These are phyloP conservation scores for Cephus runcator DNA, from an alignment of 2,888 invertebrate species.

Conservation along the genomic window DNA sequence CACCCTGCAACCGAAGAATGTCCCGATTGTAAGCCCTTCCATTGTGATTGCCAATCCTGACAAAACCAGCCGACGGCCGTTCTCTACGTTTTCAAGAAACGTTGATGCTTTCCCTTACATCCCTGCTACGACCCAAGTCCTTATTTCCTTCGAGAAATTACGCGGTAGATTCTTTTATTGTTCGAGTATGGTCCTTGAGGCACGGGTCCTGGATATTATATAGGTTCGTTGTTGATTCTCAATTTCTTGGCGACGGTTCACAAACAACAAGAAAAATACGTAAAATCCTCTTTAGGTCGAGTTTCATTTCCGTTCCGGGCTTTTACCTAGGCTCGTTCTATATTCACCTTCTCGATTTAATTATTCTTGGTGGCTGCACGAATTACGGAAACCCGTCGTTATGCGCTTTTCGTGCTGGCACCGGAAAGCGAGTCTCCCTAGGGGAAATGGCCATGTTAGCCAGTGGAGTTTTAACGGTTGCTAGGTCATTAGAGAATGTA, in stretches of 20 bases:
- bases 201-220: background rate
- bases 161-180: background rate
- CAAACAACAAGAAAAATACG: background rate
- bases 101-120: background rate
- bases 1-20: background rate
- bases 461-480: conserved; percentile 32
- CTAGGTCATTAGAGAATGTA: conserved; percentile 30
- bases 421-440: background rate
- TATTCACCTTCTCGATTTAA: background rate
- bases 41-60: background rate
- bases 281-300: background rate
- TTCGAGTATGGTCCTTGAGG: background rate
- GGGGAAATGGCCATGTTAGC: conserved; percentile 27
- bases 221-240: background rate
- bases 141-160: background rate
- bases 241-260: background rate
- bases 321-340: background rate
- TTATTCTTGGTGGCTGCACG: background rate
- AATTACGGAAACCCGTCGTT: background rate
- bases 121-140: background rate
- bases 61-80: background rate
- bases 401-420: background rate
- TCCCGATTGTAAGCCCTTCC: background rate
- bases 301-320: background rate
- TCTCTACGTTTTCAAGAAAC: background rate